phyloP scores from a whole-genome alignment of 2,113 vertebrate genomes.

The Oreochromis tanganicae region DNA sequence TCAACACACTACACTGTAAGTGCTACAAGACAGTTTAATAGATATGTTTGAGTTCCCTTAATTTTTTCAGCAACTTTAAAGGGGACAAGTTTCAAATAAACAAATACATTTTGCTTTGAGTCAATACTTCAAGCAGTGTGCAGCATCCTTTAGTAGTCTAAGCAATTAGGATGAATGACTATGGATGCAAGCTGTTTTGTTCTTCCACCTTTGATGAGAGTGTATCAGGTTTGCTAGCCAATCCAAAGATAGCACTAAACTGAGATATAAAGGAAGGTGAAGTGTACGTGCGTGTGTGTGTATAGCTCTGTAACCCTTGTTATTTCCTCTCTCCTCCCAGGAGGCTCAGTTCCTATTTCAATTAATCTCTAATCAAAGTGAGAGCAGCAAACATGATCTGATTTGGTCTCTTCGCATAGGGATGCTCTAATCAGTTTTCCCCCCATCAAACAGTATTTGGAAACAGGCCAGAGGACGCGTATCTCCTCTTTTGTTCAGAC shows the following conservation, averaged over 20 bases:
- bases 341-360: conserved; percentile 48
- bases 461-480: conserved; percentile 38
- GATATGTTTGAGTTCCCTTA: background rate
- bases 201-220: conserved; percentile 41
- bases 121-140: background rate
- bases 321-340: conserved; percentile 33
- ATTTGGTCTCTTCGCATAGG: conserved; percentile 54
- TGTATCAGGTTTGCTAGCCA: background rate
- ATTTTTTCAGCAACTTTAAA: background rate
- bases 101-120: background rate
- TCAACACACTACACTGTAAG: background rate
- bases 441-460: conserved; percentile 39
- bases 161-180: conserved; percentile 46
- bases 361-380: conserved; percentile 67
- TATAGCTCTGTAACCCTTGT: conserved; percentile 18
- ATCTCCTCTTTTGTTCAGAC: conserved; percentile 14
- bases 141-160: conserved; percentile 15
- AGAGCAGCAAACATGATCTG: conserved; percentile 67
- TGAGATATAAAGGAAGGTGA: background rate
- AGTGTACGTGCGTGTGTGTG: background rate
- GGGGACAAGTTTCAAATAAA: background rate
- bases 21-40: background rate
- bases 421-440: conserved; percentile 53
- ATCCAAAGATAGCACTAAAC: conserved; percentile 32
- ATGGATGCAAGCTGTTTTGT: conserved; percentile 13